phyloP scores from a whole-genome alignment of 30 jellyfish, hydroid and myxozoan species.

The Phacellophora camtschatica region DNA sequence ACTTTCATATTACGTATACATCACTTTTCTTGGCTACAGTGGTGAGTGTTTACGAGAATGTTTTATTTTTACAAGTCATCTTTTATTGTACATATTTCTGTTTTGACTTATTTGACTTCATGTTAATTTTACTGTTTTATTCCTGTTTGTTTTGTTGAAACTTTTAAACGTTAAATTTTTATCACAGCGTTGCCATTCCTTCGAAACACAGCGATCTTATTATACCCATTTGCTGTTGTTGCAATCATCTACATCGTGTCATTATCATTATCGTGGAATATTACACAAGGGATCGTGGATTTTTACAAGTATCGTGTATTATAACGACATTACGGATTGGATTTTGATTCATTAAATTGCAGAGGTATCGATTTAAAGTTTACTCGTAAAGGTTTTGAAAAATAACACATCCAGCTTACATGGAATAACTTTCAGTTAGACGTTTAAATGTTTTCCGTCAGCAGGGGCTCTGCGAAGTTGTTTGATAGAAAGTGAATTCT shows the following conservation, averaged over 20 bases:
- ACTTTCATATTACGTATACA: conserved; percentile 81
- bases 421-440: no score
- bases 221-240: conserved; percentile 69
- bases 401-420: no score
- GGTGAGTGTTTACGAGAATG: conserved; percentile 71
- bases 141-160: neutral
- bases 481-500: no score
- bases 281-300: conserved; percentile 76
- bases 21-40: conserved; percentile 98
- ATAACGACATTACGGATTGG: neutral
- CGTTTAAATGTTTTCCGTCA: no score
- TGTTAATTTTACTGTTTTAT: neutral
- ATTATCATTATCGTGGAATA: conserved; percentile 69
- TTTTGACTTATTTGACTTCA: no score
- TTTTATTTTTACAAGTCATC: no score
- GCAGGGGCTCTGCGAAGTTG: no score
- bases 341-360: no score
- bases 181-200: conserved; percentile 87
- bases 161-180: neutral
- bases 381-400: no score
- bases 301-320: conserved; percentile 86
- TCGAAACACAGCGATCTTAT: conserved; percentile 77
- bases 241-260: conserved; percentile 69
- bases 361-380: no score
- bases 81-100: no score